phyloP scores from a whole-genome alignment of 2,888 invertebrate genomes.

The Lobophora halterata region DNA sequence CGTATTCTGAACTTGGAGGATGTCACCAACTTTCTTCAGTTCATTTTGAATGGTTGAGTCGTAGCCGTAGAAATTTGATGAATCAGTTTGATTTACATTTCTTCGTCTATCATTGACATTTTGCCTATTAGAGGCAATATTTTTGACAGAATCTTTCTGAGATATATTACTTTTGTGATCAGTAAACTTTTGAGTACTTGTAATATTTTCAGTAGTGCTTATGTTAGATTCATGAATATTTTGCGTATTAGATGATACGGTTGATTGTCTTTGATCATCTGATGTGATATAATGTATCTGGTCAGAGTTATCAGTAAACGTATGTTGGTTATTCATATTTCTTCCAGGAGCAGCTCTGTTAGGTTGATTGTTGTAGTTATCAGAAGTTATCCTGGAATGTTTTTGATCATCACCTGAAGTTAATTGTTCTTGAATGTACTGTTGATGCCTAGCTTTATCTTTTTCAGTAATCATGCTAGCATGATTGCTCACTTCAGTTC shows the following conservation, averaged over 20 bases:
- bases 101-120: constrained; percentile 47
- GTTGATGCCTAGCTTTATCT: constrained; percentile 62
- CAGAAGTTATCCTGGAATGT: constrained; percentile 30
- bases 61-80: constrained; percentile 73
- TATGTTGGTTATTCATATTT: constrained; percentile 25
- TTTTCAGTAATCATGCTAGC: constrained; percentile 64
- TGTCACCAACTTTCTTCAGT: constrained; percentile 67
- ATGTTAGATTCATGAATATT: constrained; percentile 12
- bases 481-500: constrained; percentile 61
- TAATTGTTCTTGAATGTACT: constrained; percentile 54
- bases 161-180: constrained; percentile 30
- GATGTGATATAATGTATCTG: constrained; percentile 29
- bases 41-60: constrained; percentile 70
- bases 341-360: constrained; percentile 29
- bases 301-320: constrained; percentile 29
- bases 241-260: constrained; percentile 28
- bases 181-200: constrained; percentile 29
- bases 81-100: constrained; percentile 62
- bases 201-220: constrained; percentile 31
- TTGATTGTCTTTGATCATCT: constrained; percentile 32
- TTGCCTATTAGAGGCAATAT: constrained; percentile 40
- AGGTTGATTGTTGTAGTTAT: constrained; percentile 25
- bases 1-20: constrained; percentile 60
- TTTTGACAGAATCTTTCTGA: constrained; percentile 42
- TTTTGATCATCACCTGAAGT: constrained; percentile 37